A percentile compares a stretch with the other conserved stretches of the same genome.
These are phyloP conservation scores for Brachionichthys hirsutus DNA, from an alignment of 2,113 vertebrate genomes.

Conservation along the genomic window DNA sequence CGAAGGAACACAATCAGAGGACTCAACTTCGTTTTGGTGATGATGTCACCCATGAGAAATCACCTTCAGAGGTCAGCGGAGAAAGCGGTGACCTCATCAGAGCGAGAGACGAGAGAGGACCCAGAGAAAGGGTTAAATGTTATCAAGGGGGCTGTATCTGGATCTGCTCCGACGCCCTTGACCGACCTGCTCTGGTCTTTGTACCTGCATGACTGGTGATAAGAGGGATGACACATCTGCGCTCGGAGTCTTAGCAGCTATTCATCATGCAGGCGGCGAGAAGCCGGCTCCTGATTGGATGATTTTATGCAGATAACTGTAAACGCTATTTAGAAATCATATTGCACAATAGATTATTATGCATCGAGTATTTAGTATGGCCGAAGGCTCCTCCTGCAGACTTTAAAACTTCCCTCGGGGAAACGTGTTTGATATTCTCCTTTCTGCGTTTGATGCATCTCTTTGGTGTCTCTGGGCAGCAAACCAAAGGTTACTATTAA, in stretches of 20 bases:
- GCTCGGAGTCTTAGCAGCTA: slow-evolving; percentile 34
- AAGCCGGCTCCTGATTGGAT: neutral
- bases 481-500: neutral
- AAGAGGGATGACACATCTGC: slow-evolving; percentile 62
- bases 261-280: slow-evolving; percentile 29
- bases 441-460: neutral
- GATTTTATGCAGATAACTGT: neutral
- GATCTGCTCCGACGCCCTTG: slow-evolving; percentile 63
- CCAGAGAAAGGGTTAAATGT: slow-evolving; percentile 55
- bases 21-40: slow-evolving; percentile 26
- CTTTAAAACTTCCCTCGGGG: neutral
- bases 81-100: slow-evolving; percentile 55
- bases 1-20: slow-evolving; percentile 4
- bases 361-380: neutral
- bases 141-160: slow-evolving; percentile 63
- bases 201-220: slow-evolving; percentile 66
- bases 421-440: neutral
- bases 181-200: slow-evolving; percentile 54
- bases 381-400: neutral
- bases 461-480: neutral
- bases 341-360: neutral
- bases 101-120: slow-evolving; percentile 11
- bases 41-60: slow-evolving; percentile 43
- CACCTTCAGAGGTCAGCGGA: slow-evolving; percentile 32
- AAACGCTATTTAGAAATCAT: neutral